These are phyloP conservation scores for Cremastinae sp. DNA, from an alignment of 2,888 invertebrate genomes.

Conservation along the genomic window DNA sequence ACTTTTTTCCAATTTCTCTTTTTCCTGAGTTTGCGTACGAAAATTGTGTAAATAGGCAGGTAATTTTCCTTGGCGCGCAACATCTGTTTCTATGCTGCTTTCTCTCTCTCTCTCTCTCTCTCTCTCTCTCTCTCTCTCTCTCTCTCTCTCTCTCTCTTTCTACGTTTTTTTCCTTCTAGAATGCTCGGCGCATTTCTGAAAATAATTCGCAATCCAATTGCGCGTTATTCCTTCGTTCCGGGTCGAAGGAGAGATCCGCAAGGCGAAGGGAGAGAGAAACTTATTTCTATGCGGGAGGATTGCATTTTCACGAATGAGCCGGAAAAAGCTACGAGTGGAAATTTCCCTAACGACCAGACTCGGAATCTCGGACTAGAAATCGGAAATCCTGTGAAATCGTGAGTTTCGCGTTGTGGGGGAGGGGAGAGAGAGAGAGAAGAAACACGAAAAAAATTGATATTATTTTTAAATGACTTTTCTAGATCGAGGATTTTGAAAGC, in stretches of 20 bases:
- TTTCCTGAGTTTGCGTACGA: not conserved
- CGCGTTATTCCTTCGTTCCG: constrained; percentile 3
- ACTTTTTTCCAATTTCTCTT: too few relatives aligned
- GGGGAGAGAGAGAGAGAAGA: too few relatives aligned
- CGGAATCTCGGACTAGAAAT: too few relatives aligned
- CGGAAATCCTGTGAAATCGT: too few relatives aligned
- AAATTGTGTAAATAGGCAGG: constrained; percentile 9
- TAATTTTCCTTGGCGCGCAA: constrained; percentile 22
- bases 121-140: constrained; percentile 1
- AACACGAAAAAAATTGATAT: too few relatives aligned
- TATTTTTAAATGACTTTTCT: too few relatives aligned
- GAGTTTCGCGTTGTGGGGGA: too few relatives aligned
- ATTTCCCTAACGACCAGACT: too few relatives aligned
- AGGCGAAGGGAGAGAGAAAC: not conserved
- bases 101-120: constrained; percentile 18
- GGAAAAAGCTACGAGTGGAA: too few relatives aligned
- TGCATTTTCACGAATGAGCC: too few relatives aligned
- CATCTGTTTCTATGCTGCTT: constrained; percentile 23
- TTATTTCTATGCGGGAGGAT: too few relatives aligned
- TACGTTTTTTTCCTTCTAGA: not conserved
- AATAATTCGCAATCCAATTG: constrained; percentile 34
- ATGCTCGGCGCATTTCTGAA: not conserved
- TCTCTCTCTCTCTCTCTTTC: not conserved
- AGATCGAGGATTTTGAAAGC: too few relatives aligned
- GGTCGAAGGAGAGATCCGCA: constrained; percentile 11